Evolutionary conservation across 2,113 vertebrate genomes (phyloP).

Genomic region (Chinchilla lanigera): DNA sequence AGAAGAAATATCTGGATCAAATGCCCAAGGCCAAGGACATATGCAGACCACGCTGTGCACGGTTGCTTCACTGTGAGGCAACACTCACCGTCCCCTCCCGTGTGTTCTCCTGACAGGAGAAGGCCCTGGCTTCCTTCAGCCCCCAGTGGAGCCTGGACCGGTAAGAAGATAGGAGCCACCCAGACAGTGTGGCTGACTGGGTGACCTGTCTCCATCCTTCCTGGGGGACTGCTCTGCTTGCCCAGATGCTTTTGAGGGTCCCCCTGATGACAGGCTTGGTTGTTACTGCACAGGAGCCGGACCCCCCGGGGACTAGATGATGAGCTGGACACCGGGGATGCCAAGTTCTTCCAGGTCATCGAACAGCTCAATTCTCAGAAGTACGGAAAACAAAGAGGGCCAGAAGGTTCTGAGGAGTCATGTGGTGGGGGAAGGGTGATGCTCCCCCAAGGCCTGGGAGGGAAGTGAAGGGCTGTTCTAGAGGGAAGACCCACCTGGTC

Average conservation of each 20-base stretch:
- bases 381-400: constrained; percentile 65
- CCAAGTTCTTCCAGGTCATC: constrained; percentile 85
- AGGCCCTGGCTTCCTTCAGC: constrained; percentile 79
- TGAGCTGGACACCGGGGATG: constrained; percentile 82
- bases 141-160: constrained; percentile 82
- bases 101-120: constrained; percentile 77
- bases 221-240: background rate
- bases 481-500: background rate
- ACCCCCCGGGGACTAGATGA: constrained; percentile 80
- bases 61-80: background rate
- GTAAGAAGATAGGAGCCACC: constrained; percentile 70
- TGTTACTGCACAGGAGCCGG: constrained; percentile 75
- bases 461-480: background rate
- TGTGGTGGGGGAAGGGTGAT: background rate
- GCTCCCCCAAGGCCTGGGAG: background rate
- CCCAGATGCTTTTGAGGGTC: constrained; percentile 22
- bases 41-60: background rate
- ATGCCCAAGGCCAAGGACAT: background rate
- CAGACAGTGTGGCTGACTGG: background rate
- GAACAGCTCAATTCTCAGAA: constrained; percentile 86
- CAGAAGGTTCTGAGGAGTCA: background rate
- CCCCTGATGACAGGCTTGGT: background rate
- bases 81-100: background rate
- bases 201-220: background rate
- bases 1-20: background rate